These are phyloP conservation scores for Triplophysa siluroides DNA, from an alignment of 2,113 vertebrate species.

Conservation along the genomic window DNA sequence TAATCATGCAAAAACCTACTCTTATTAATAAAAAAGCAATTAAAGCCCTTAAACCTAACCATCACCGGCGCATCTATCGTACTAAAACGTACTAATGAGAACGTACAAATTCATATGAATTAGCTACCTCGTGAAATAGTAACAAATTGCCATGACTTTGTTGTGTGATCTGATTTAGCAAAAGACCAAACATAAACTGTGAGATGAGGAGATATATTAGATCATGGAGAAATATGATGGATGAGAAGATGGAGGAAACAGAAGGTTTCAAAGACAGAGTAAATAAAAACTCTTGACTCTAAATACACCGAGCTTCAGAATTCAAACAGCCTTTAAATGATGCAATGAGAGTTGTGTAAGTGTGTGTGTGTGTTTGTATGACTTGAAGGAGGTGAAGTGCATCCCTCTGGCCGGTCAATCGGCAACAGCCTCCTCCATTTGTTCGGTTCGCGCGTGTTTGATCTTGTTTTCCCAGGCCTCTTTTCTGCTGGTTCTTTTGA, in stretches of 20 bases:
- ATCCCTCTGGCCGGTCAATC: slow-evolving; percentile 40
- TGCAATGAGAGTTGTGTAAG: slow-evolving; percentile 24
- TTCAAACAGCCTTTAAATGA: slow-evolving; percentile 43
- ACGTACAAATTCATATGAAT: too few relatives aligned
- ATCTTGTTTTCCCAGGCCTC: slow-evolving; percentile 46
- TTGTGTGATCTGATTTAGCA: too few relatives aligned
- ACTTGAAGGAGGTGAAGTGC: slow-evolving; percentile 44
- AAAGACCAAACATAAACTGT: neutral
- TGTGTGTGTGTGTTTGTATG: slow-evolving; percentile 24
- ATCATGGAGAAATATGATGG: neutral
- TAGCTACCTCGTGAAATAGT: too few relatives aligned
- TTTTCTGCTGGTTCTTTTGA: slow-evolving; percentile 54
- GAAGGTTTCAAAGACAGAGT: neutral
- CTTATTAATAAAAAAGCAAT: too few relatives aligned
- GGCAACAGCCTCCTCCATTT: slow-evolving; percentile 32
- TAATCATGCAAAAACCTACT: too few relatives aligned
- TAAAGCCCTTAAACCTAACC: too few relatives aligned
- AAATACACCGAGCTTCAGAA: slow-evolving; percentile 5
- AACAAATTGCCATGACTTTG: too few relatives aligned
- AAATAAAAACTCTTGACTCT: slow-evolving; percentile 27
- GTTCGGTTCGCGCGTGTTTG: slow-evolving; percentile 49
- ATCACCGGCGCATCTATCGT: too few relatives aligned
- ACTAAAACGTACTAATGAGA: too few relatives aligned
- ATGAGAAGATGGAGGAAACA: neutral
- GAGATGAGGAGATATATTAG: neutral